These are phyloP conservation scores for Anomalospiza imberbis DNA, from an alignment of 2,797 vertebrate species.

Conservation along the genomic window DNA sequence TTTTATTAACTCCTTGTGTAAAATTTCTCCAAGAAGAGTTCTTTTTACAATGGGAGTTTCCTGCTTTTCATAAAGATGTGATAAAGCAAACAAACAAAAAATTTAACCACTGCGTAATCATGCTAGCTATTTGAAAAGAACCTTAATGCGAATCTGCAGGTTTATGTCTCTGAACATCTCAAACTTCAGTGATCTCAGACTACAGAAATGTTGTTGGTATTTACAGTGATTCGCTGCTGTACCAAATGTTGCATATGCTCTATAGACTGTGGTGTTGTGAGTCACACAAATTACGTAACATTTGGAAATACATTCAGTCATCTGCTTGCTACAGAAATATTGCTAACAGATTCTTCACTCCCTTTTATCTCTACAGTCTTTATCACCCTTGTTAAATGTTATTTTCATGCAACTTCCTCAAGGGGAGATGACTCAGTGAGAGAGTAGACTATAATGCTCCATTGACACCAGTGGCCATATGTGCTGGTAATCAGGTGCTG, in stretches of 20 bases:
- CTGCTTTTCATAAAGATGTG: not conserved
- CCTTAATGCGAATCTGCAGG: not conserved
- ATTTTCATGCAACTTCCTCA: conserved; percentile 40
- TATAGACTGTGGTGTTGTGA: not conserved
- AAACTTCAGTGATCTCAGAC: not conserved
- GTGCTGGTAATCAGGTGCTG: not conserved
- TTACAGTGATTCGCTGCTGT: not conserved
- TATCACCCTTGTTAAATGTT: conserved; percentile 20
- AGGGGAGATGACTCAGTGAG: conserved; percentile 20
- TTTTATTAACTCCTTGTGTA: not conserved
- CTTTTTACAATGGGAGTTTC: not conserved
- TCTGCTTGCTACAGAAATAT: conserved; percentile 37
- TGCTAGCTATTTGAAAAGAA: not conserved
- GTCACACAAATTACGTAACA: conserved; percentile 26
- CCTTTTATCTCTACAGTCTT: conserved; percentile 16
- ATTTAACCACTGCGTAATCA: not conserved
- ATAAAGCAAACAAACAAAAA: not conserved
- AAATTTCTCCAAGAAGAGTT: not conserved
- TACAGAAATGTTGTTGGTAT: conserved; percentile 7
- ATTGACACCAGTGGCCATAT: conserved; percentile 2
- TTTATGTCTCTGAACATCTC: not conserved
- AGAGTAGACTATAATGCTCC: not conserved
- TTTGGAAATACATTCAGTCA: conserved; percentile 39
- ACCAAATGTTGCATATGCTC: conserved; percentile 25
- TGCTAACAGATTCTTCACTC: conserved; percentile 27